Conservation (phyloP, 2,888 invertebrate genomes). For the Dryomyza anilis region DNA sequence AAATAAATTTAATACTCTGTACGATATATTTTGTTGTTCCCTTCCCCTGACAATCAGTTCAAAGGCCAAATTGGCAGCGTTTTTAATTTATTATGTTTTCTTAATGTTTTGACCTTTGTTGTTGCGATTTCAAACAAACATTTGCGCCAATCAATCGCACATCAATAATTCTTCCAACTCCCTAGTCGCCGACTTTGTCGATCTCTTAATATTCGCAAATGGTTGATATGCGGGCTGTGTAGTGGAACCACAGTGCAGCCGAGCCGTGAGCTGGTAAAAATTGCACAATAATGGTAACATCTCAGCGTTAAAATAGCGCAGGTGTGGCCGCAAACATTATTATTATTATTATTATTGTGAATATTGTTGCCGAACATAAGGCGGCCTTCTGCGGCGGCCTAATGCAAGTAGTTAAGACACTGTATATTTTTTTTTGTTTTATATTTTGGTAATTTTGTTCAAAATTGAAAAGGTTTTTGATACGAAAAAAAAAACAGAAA, state of each 20-base stretch:
- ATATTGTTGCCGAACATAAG: too few relatives aligned
- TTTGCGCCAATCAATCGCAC: conserved; percentile 17
- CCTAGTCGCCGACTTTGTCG: too few relatives aligned
- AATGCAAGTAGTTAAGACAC: background rate
- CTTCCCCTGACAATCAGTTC: background rate
- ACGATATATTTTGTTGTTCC: background rate
- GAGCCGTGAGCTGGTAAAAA: background rate
- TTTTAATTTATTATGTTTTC: conserved; percentile 11
- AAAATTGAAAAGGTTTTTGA: conserved; percentile 15
- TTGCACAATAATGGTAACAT: conserved; percentile 19
- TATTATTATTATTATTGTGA: background rate
- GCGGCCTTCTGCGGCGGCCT: background rate
- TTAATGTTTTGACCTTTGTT: conserved; percentile 6
- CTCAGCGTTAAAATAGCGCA: background rate
- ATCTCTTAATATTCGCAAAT: too few relatives aligned
- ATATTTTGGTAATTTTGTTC: conserved; percentile 24
- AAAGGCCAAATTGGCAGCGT: background rate
- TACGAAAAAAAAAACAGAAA: background rate
- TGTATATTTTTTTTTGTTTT: background rate
- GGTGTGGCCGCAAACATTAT: conserved; percentile 14
- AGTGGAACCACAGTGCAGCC: too few relatives aligned
- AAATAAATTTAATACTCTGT: background rate
- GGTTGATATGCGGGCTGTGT: too few relatives aligned
- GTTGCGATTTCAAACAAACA: conserved; percentile 1
- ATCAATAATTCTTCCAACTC: conserved; percentile 1